Base-by-base conservation (phyloP, 2,797 vertebrate genomes). In the Cyprinella venusta region DNA sequence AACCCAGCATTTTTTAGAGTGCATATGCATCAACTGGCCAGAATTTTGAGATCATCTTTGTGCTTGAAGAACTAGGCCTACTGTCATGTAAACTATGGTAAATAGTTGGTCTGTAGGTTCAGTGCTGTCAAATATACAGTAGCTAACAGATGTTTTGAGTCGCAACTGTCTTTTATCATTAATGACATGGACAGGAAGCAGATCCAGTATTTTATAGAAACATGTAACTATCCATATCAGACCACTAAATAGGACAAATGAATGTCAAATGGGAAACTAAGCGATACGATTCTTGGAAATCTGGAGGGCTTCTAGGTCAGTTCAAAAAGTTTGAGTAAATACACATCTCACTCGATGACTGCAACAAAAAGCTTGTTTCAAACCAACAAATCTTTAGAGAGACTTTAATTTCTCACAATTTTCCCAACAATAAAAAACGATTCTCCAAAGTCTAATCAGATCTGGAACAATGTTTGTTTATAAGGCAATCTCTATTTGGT, bases 311-410 rank as follows among this genome's bases (percentile, higher is more conserved):
- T 54, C 48, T 38, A 54, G 77, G 63, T 68, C 64, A 18, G 77
- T 63, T 76, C 42, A 78, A 24, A 64, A 78, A 65, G 76, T 79
- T 68, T 79, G 45, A 68, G 63, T 8, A 79, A 79, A 79, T 26
- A 79, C 59, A 48, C 59, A 24, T 63, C 2, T 52, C 13, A 30
- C 42, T 30, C 6, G 7, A 30, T 54, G 30, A 74, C 50, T 19
- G 56, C 36, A 42, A 45, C 12, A 24, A 21, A 64, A 77, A 45
- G 16, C 6, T 24, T 15, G 3, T 36, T 5, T 12, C 19, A 7
- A 36, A 74, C 18, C 70, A 10, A 6, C 26, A 33, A 71, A 70
- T 24, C 7, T n/a, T 56, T n/a, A 13, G 2, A 15, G 59, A 26
- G 12, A 45, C 38, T 26, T 40, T 2, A 45, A 12, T 24, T 61